A percentile compares a stretch with the other conserved stretches of the same genome.
phyloP scores from a whole-genome alignment of 2,113 vertebrate genomes.

The Hoplias malabaricus region DNA sequence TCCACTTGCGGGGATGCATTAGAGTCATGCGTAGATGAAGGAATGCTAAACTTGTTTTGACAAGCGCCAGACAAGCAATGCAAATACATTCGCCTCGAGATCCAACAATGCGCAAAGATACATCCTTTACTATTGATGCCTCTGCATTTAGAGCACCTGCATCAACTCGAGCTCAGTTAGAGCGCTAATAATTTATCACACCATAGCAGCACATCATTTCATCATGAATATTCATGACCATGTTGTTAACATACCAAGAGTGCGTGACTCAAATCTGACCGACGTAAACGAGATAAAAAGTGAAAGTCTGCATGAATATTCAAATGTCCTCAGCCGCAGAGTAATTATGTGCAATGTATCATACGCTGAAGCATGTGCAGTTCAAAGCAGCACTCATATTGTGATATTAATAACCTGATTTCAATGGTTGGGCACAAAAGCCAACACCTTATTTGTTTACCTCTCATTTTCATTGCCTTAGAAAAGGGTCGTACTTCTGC shows the following conservation, averaged over 20 bases:
- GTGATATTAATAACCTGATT: neutral
- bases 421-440: neutral
- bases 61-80: constrained; percentile 42
- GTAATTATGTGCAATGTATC: constrained; percentile 36
- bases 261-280: constrained; percentile 38
- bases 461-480: neutral
- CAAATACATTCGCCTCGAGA: constrained; percentile 29
- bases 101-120: constrained; percentile 20
- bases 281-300: constrained; percentile 38
- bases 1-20: constrained; percentile 38
- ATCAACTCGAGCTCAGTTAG: constrained; percentile 18
- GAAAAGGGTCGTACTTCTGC: neutral
- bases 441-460: no score
- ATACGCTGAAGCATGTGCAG: constrained; percentile 4
- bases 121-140: constrained; percentile 36
- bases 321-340: constrained; percentile 26
- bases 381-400: neutral
- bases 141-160: constrained; percentile 38
- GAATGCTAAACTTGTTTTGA: constrained; percentile 27
- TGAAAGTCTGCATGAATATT: constrained; percentile 33
- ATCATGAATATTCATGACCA: constrained; percentile 41
- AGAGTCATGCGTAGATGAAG: constrained; percentile 33
- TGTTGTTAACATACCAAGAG: constrained; percentile 36
- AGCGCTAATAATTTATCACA: neutral
- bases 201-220: neutral